Conservation (phyloP, 2,113 vertebrate species). For the Apeltes quadracus region DNA sequence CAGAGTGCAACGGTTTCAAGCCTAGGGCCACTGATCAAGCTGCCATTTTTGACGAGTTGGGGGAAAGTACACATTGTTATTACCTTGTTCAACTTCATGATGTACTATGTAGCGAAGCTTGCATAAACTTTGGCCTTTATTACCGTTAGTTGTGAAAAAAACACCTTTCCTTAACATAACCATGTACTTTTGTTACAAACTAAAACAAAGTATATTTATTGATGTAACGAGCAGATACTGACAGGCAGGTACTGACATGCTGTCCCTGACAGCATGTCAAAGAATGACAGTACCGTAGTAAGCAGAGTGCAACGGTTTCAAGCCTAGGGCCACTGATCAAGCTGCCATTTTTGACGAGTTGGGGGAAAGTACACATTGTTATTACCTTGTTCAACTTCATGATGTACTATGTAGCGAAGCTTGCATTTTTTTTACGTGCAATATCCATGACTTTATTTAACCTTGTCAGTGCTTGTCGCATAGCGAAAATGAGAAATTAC, state of each 20-base stretch:
- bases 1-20: background rate
- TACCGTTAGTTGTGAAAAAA: background rate
- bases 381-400: background rate
- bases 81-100: background rate
- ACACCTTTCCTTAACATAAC: background rate
- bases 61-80: background rate
- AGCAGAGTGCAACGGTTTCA: background rate
- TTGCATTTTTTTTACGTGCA: background rate
- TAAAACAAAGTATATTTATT: background rate
- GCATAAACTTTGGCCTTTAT: background rate
- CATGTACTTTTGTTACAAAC: background rate
- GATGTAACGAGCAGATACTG: background rate
- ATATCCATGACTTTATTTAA: background rate
- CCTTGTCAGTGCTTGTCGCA: background rate
- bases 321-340: background rate
- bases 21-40: background rate
- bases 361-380: background rate
- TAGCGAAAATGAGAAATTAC: background rate
- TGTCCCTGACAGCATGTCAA: background rate
- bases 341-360: background rate
- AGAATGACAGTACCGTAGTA: background rate
- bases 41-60: background rate
- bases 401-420: background rate
- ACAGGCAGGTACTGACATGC: background rate
- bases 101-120: background rate